phyloP scores from a whole-genome alignment of 1,140 invertebrate genomes.

The Drosophila pectinifera region DNA sequence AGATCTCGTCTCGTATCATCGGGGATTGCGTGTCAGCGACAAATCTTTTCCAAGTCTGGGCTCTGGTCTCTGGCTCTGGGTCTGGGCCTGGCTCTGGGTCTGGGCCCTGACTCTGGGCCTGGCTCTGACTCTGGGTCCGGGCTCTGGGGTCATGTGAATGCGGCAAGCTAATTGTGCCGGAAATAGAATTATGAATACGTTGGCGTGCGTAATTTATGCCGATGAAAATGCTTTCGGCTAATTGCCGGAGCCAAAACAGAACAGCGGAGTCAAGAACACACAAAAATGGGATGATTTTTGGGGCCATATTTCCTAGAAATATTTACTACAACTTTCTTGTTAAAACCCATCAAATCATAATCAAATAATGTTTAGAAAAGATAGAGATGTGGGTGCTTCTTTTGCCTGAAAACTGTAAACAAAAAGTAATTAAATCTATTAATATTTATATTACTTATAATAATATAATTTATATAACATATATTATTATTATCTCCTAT shows the following conservation, averaged over 20 bases:
- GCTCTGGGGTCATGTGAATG: slow-evolving; percentile 46
- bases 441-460: too few species aligned
- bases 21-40: slow-evolving; percentile 74
- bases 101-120: not conserved
- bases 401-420: too few species aligned
- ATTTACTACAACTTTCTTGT: not conserved
- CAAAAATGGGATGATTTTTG: slow-evolving; percentile 5
- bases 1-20: slow-evolving; percentile 22
- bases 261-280: too few species aligned
- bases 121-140: too few species aligned
- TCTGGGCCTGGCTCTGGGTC: slow-evolving; percentile 13
- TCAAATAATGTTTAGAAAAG: too few species aligned
- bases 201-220: slow-evolving; percentile 79
- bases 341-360: not conserved
- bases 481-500: not conserved
- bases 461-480: too few species aligned
- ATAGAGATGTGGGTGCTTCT: too few species aligned
- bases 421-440: too few species aligned
- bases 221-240: slow-evolving; percentile 63
- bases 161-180: slow-evolving; percentile 73
- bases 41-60: slow-evolving; percentile 56
- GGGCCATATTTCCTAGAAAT: slow-evolving; percentile 8
- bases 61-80: not conserved
- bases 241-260: slow-evolving; percentile 30
- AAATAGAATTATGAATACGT: slow-evolving; percentile 83